Base-by-base conservation (phyloP, 2,113 vertebrate species). In the Eretmodus cyanostictus region DNA sequence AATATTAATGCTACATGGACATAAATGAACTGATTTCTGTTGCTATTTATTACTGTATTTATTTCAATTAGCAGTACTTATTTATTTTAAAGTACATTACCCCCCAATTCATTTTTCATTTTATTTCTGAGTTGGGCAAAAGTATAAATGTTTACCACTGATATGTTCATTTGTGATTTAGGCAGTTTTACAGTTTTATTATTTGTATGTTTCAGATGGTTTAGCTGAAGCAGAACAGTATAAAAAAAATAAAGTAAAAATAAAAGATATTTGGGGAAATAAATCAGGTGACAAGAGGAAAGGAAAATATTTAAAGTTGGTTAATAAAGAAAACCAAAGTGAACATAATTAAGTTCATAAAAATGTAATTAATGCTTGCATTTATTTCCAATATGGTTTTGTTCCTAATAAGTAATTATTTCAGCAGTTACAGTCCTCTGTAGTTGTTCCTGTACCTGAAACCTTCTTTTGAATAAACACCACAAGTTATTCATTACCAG, bases 401-500 rank as follows among this genome's bases (percentile, higher is more conserved):
- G 13, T 1, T 12, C 1, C 5, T 45, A 24, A 24, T 42, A 8
- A 42, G 36, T 68, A 3, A 22, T 68, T 1, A 9, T 73, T 0
- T 24, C 13, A 6, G n/a, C 38, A 42, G 66, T 27, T 71, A 42
- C 36, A 42, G n/a, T 71, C 38, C 1, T 42, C 34, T 8, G 19
- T 8, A 22, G 61, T 3, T 66, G 61, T 38, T 66, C 6, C 11
- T 68, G 63, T 68, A 40, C 34, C 4, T 4, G 3, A 22, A 68
- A 22, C 17, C n/a, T 68, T 38, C 6, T n/a, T 63, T 61, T 61
- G 14, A 31, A 40, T 22, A 68, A 22, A 68, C 11, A 14, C 34
- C 2, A 0, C n/a, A 4, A 17, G 59, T 34, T 11, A 10, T 0
- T 1, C 14, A 27, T 17, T 2, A 73, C 9, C 22, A 45, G 0